Conservation (phyloP, 2,888 invertebrate species). For the Clanis bilineata region DNA sequence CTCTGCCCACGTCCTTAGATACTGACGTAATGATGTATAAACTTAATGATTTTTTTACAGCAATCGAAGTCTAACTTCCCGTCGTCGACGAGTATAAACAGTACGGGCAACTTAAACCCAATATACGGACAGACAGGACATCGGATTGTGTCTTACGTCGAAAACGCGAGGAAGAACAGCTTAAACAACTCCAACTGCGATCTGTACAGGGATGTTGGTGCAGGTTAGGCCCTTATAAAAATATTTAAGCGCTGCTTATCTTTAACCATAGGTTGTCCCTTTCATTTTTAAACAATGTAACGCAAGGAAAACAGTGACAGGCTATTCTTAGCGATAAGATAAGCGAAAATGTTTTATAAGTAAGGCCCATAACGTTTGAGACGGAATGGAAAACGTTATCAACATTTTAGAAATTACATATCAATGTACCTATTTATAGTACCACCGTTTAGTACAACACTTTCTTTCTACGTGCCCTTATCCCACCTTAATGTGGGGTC, state of each 20-base stretch:
- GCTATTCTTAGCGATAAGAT: no score
- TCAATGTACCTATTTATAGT: not conserved
- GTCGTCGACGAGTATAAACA: constrained; percentile 61
- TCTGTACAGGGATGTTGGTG: constrained; percentile 51
- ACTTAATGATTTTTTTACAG: not conserved
- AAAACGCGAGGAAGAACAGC: constrained; percentile 74
- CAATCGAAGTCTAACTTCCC: constrained; percentile 40
- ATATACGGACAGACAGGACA: constrained; percentile 76
- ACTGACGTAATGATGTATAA: no score
- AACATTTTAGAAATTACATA: not conserved
- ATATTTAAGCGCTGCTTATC: no score
- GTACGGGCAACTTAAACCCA: constrained; percentile 70
- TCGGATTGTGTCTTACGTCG: constrained; percentile 65
- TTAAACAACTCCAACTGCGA: constrained; percentile 65
- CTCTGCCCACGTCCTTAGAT: no score
- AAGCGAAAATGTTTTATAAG: no score
- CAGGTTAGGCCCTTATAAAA: constrained; percentile 41
- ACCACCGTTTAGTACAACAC: not conserved
- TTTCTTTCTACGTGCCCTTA: no score
- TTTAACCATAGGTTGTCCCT: no score
- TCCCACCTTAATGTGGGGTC: no score
- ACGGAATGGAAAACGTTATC: not conserved
- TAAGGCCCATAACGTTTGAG: not conserved
- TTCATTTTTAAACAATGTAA: no score
- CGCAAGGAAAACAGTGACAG: no score